Conservation (phyloP, 2,888 invertebrate species). For the Tenthredo mesomela region DNA sequence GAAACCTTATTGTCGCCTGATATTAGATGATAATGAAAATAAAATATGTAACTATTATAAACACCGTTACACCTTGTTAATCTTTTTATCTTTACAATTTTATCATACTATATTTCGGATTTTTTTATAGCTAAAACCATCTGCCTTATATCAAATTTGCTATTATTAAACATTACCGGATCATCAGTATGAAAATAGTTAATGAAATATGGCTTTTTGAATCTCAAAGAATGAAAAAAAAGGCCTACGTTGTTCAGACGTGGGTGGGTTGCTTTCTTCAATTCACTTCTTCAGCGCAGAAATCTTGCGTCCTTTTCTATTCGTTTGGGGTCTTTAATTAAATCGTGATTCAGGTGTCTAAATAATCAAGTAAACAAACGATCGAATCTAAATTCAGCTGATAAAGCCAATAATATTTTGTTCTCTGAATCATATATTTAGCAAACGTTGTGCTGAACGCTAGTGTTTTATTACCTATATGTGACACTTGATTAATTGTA, state of each 20-base stretch:
- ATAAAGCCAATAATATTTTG: conserved; percentile 2
- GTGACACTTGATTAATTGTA: background rate
- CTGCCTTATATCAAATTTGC: background rate
- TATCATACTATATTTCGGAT: background rate
- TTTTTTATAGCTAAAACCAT: too few species aligned
- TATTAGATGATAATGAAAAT: conserved; percentile 62
- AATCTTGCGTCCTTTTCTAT: conserved; percentile 56
- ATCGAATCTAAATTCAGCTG: conserved; percentile 2
- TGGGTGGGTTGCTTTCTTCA: background rate
- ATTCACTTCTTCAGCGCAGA: conserved; percentile 10
- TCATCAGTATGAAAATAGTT: background rate
- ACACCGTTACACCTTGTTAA: conserved; percentile 53
- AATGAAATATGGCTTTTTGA: background rate
- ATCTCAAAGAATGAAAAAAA: background rate
- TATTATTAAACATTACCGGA: background rate
- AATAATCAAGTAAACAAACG: conserved; percentile 6
- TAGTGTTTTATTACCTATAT: conserved; percentile 22
- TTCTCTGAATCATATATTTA: background rate
- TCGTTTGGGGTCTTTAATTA: background rate
- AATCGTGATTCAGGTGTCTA: conserved; percentile 19
- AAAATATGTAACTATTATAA: conserved; percentile 75
- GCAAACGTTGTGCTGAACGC: background rate
- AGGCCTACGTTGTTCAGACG: background rate
- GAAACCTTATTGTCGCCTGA: conserved; percentile 44
- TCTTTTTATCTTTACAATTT: conserved; percentile 27